Evolutionary conservation across 2,888 invertebrate species (phyloP), one percentile per base, ranked within the genome.

Genomic region (Scelioninae gen. 2): DNA sequence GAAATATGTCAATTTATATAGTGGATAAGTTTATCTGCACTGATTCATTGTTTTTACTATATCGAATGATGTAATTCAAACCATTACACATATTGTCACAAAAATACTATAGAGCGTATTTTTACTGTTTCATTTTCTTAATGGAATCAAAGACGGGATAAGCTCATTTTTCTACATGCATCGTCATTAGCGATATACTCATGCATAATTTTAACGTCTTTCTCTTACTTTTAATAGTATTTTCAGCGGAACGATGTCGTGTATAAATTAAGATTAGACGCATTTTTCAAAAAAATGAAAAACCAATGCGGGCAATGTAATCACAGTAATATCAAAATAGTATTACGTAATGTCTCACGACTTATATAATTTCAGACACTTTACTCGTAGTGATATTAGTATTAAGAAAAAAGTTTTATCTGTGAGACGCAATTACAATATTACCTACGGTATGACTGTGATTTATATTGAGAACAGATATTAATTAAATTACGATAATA

Each of bases 161-260:
- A 81, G 83, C 84, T 85, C 85, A 85, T 84, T 86, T 86, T 86
- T 85, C 85, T 86, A 86, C 85, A 83, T 82, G 82, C 85, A 83
- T 85, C 82, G 81, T 85, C 83, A 82, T 84, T 81, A 81, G 76
- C 64, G 58, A 68, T 71, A 58, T 48, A 61, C 53, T 64, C 57
- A 58, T 52, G 35, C 53, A 37, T 70, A 60, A 69, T 70, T 74
- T 65, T 19, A 37, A 43, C 33, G 33, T 67, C 46, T 19, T 76
- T 76, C 58, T 70, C 33, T 73, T 58, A 61, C 22, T 61, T 61
- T 65, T 9, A 55, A 65, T 65, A 72, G 65, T 61, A 65, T 67
- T 67, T 55, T 67, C 73, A 61, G 52, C 64, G 64, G 58, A 64
- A 64, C 53, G 58, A 71, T 71, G 65, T 63, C 61, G 63, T 71